A percentile compares a stretch with the other conserved stretches of the same genome.
Evolutionary conservation across 2,888 invertebrate species (phyloP).

Genomic region (Terebella lapidaria): DNA sequence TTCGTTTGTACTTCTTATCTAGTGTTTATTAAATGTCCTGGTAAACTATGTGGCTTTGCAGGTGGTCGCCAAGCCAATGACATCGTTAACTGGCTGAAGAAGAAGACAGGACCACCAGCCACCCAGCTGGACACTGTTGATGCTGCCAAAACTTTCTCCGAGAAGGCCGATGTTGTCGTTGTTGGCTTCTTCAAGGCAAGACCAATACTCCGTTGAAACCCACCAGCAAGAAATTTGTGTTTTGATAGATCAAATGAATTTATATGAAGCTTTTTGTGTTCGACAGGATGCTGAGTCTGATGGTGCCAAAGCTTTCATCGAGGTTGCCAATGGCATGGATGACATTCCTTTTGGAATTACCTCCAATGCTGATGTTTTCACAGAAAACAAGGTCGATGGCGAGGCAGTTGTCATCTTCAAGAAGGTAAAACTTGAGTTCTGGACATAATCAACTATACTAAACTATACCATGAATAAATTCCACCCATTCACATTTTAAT

Average conservation of each 20-base stretch:
- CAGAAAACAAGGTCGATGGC: slow-evolving; percentile 73
- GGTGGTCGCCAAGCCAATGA: slow-evolving; percentile 89
- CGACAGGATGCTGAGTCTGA: slow-evolving; percentile 67
- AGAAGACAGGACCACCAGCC: slow-evolving; percentile 97
- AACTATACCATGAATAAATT: too few relatives aligned
- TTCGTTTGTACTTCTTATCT: too few relatives aligned
- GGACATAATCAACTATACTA: background rate
- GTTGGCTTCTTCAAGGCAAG: slow-evolving; percentile 58
- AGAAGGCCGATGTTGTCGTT: slow-evolving; percentile 73
- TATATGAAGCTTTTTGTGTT: background rate
- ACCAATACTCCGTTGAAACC: too few relatives aligned
- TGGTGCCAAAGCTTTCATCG: slow-evolving; percentile 77
- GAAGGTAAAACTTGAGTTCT: slow-evolving; percentile 68
- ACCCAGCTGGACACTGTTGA: slow-evolving; percentile 68
- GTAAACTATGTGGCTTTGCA: too few relatives aligned
- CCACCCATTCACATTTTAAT: background rate
- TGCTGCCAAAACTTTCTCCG: slow-evolving; percentile 74
- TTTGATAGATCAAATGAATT: background rate
- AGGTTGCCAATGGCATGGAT: slow-evolving; percentile 75
- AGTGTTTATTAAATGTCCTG: too few relatives aligned
- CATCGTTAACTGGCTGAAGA: slow-evolving; percentile 87
- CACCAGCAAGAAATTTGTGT: background rate
- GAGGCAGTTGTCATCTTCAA: slow-evolving; percentile 85
- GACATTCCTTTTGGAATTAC: slow-evolving; percentile 86
- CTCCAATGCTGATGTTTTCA: slow-evolving; percentile 70